These are phyloP conservation scores for Galbula dea DNA, from an alignment of 2,113 vertebrate species.

Conservation along the genomic window DNA sequence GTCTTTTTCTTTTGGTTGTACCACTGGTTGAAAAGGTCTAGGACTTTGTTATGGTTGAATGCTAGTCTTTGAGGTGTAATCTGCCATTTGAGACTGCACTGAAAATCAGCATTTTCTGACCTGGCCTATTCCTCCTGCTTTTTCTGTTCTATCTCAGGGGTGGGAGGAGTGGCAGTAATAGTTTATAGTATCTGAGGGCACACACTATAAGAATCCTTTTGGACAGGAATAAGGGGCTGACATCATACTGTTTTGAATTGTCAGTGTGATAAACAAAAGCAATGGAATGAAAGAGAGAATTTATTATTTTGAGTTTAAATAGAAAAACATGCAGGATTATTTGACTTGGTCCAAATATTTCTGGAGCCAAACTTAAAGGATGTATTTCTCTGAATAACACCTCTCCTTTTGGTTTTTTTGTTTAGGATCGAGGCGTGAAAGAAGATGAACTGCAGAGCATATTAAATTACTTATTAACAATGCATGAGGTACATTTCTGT, in stretches of 20 bases:
- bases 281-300: not conserved
- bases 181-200: not conserved
- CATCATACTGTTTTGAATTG: not conserved
- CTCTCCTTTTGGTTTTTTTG: not conserved
- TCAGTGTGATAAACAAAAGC: not conserved
- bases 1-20: not conserved
- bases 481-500: conserved; percentile 90
- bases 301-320: not conserved
- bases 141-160: not conserved
- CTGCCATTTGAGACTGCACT: not conserved
- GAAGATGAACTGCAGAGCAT: conserved; percentile 98
- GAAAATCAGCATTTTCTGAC: not conserved
- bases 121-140: not conserved
- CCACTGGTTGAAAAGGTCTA: not conserved
- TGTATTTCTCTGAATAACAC: not conserved
- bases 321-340: not conserved
- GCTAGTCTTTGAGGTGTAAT: not conserved
- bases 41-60: not conserved
- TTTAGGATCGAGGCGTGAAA: conserved; percentile 94
- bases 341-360: no score
- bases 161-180: not conserved
- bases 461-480: conserved; percentile 94
- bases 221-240: not conserved
- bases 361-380: not conserved
- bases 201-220: not conserved